A percentile compares a stretch with the other conserved stretches of the same genome.
Evolutionary conservation across 2,113 vertebrate species (phyloP).

Genomic region (Guaruba guarouba): DNA sequence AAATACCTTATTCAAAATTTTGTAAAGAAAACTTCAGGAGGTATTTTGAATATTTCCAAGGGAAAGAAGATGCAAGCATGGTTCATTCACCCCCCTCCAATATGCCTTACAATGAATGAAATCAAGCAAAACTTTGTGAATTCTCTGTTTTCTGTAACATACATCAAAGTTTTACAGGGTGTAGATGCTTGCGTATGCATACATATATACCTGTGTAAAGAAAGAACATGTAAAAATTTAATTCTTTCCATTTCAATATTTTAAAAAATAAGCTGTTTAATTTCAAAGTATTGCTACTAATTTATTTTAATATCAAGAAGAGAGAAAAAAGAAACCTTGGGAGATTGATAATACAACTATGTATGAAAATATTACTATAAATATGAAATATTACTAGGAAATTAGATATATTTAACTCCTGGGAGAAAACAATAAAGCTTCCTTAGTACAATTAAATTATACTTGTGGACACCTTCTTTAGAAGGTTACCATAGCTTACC

Average conservation of each 20-base stretch:
- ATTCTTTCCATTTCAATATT: not conserved
- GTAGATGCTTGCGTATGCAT: not conserved
- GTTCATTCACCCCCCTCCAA: rapidly evolving
- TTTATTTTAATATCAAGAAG: not conserved
- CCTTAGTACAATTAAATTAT: not conserved
- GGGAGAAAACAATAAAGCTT: not conserved
- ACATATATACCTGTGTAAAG: not conserved
- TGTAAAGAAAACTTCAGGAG: not conserved
- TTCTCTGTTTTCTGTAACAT: not conserved
- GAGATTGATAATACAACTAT: not conserved
- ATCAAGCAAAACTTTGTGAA: not conserved
- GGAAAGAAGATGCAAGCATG: not conserved
- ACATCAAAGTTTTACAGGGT: not conserved
- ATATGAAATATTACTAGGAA: not conserved
- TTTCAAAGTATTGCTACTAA: not conserved
- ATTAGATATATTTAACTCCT: not conserved
- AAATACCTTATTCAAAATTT: not conserved
- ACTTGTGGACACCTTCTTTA: not conserved
- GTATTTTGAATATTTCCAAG: not conserved
- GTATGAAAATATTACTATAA: not conserved
- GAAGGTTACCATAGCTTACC: not conserved
- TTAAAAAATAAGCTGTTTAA: not conserved
- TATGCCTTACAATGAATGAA: not conserved
- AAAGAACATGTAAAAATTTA: not conserved
- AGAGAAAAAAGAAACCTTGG: not conserved